Conservation (phyloP, 2,888 invertebrate genomes). For the Cetonia aurata region DNA sequence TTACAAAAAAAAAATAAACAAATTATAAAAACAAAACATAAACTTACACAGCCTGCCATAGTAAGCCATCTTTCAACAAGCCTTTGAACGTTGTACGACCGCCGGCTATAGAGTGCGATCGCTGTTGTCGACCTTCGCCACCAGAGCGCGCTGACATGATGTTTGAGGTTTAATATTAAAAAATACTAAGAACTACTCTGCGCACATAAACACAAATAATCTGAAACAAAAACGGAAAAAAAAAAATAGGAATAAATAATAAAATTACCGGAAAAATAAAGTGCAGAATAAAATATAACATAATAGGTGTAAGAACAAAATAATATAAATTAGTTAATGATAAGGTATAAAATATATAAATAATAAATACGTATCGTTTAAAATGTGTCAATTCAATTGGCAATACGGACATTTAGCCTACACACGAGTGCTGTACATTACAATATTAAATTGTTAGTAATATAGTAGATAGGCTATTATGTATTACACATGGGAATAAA, state of each 20-base stretch:
- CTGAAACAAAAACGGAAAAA: conserved; percentile 47
- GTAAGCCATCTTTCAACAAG: conserved; percentile 63
- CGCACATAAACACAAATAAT: conserved; percentile 41
- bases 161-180: conserved; percentile 35
- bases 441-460: not conserved
- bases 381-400: not conserved
- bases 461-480: no score
- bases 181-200: conserved; percentile 15
- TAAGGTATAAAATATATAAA: not conserved
- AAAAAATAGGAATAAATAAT: conserved; percentile 46
- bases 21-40: conserved; percentile 49
- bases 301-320: not conserved
- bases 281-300: not conserved
- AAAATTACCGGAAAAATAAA: conserved; percentile 41
- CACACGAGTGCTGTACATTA: not conserved
- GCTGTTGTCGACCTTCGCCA: conserved; percentile 61
- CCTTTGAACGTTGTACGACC: conserved; percentile 62
- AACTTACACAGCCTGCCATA: conserved; percentile 60
- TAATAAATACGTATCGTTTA: not conserved
- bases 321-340: not conserved
- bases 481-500: no score
- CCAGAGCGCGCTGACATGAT: conserved; percentile 63
- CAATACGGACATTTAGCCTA: not conserved
- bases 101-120: conserved; percentile 62
- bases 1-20: conserved; percentile 47